Percentiles rank a stretch among this genome's conserved stretches.
Conservation (phyloP, 2,888 invertebrate species). For the Ectemnius cavifrons region DNA sequence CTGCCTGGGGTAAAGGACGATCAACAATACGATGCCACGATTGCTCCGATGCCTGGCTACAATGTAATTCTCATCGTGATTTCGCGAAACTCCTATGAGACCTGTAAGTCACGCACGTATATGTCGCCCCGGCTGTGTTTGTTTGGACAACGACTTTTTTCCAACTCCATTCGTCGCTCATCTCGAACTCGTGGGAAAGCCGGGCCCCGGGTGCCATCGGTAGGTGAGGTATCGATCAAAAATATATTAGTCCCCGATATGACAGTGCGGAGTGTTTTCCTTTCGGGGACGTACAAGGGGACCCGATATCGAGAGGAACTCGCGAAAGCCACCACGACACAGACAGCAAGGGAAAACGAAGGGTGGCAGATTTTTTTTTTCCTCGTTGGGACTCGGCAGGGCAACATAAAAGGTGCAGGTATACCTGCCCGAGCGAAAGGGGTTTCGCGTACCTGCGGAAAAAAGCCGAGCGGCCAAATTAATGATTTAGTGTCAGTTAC, state of each 20-base stretch:
- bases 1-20: background rate
- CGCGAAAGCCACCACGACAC: constrained; percentile 39
- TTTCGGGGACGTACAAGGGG: constrained; percentile 54
- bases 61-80: constrained; percentile 43
- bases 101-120: constrained; percentile 67
- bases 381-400: constrained; percentile 42
- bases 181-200: constrained; percentile 71
- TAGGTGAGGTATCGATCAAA: constrained; percentile 74
- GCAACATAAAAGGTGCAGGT: constrained; percentile 61
- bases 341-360: constrained; percentile 23
- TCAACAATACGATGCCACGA: no score
- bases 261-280: constrained; percentile 77
- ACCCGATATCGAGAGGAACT: constrained; percentile 35
- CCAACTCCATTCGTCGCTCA: constrained; percentile 35
- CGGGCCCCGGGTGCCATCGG: constrained; percentile 63
- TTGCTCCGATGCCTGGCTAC: no score
- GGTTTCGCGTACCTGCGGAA: constrained; percentile 72
- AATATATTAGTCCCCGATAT: constrained; percentile 78
- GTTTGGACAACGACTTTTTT: constrained; percentile 77
- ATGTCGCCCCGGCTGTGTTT: constrained; percentile 71
- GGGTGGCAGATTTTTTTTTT: constrained; percentile 45
- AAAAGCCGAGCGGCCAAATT: constrained; percentile 70
- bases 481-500: constrained; percentile 77
- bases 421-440: constrained; percentile 72
- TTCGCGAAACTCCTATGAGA: constrained; percentile 48